Conservation (phyloP, 2,797 vertebrate genomes). For the Brachyalestes nurse region DNA sequence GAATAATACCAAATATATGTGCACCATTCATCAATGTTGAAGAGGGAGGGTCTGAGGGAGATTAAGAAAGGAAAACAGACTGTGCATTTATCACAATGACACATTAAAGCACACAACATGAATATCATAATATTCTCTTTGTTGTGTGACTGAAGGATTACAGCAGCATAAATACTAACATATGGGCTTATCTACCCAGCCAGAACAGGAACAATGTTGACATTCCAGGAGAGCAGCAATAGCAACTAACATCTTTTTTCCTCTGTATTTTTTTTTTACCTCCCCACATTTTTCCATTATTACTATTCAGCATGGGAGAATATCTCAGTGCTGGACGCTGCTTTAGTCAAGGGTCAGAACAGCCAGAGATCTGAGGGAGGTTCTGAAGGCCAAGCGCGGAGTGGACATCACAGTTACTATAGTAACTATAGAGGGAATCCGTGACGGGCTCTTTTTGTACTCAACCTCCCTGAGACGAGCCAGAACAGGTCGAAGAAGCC, state of each 20-base stretch:
- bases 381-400: constrained; percentile 1
- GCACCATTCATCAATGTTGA: constrained; percentile 78
- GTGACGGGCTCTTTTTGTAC: constrained; percentile 25
- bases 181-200: constrained; percentile 58
- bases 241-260: constrained; percentile 38
- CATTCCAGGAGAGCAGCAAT: constrained; percentile 24
- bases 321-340: constrained; percentile 11
- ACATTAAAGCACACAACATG: constrained; percentile 71
- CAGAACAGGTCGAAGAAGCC: constrained; percentile 37
- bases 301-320: neutral
- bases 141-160: constrained; percentile 70
- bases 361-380: constrained; percentile 17
- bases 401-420: constrained; percentile 34
- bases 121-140: constrained; percentile 71
- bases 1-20: constrained; percentile 74
- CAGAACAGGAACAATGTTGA: constrained; percentile 21
- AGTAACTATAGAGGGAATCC: constrained; percentile 35
- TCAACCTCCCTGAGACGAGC: constrained; percentile 23
- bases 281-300: constrained; percentile 19
- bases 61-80: constrained; percentile 67
- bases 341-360: constrained; percentile 20
- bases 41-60: constrained; percentile 66
- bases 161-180: constrained; percentile 71
- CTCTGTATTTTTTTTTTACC: neutral
- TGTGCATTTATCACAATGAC: constrained; percentile 75